Evolutionary conservation across 2,113 vertebrate genomes (phyloP), one percentile per base, ranked within the genome.

Genomic region (Spermophilus dauricus): DNA sequence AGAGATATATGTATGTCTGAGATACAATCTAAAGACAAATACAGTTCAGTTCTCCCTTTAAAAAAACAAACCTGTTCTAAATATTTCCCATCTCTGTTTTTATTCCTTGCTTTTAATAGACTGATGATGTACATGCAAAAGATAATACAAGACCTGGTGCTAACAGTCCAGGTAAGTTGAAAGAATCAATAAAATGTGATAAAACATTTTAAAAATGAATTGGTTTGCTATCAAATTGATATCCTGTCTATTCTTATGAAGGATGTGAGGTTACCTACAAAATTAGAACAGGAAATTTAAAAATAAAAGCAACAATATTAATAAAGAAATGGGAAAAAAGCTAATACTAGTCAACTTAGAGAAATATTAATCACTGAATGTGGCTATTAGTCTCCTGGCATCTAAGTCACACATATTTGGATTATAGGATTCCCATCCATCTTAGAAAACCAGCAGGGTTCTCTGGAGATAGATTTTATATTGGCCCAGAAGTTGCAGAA

Each of bases 51-150:
- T 45, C 45, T 45, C 86, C 10, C 9, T 30, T 80, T 81, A 14
- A 48, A 86, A 76, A 45, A 93, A 56, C 86, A 69, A 37, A 10
- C 18, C 48, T 82, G 3, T 70, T 93, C 24, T 61, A 30, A 87
- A n/a, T 22, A 39, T 6, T 82, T 34, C 7, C 10, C 10, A 4
- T 48, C 17, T n/a, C 26, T 12, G 61, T 73, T 89, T 58, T 80
- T 92, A 0, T 88, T 78, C 45, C 10, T 30, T 72, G 85, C 42
- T 93, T 96, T 89, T 45, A 69, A 22, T 96, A 99, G 99, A 99
- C 99, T 14, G 99, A 99, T 98, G 99, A 99, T 93, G 99, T 99
- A 5, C 99, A 99, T 69, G 99, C 99, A 85, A 99, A 99, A 98
- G 99, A 99, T 89, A 99, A 99, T 98, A 99, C 99, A 58, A 98